Evolutionary conservation across 2,797 vertebrate species (phyloP).

Genomic region (Ctenosaura bakeri): DNA sequence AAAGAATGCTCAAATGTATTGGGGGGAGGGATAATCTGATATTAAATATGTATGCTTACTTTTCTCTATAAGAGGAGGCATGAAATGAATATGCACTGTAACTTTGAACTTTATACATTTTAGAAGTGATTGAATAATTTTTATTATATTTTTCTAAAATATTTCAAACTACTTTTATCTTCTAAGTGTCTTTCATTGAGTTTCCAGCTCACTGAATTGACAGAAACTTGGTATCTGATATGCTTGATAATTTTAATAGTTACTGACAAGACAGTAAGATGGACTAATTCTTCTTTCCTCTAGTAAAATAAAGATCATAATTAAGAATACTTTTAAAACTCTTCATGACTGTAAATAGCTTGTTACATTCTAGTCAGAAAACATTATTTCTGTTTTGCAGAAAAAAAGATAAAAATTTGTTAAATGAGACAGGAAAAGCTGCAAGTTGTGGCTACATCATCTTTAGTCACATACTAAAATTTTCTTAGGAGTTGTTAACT

Average conservation of each 20-base stretch:
- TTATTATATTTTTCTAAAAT: neutral
- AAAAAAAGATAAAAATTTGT: constrained; percentile 6
- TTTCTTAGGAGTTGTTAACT: neutral
- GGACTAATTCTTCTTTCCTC: neutral
- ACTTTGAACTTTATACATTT: constrained; percentile 16
- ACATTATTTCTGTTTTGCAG: constrained; percentile 13
- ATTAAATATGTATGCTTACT: neutral
- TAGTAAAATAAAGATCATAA: neutral
- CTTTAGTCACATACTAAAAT: neutral
- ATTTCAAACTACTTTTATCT: constrained; percentile 29
- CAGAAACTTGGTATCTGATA: constrained; percentile 14
- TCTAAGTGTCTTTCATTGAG: constrained; percentile 28
- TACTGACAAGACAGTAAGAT: neutral
- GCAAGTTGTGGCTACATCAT: neutral
- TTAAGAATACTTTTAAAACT: constrained; percentile 32
- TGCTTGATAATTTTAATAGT: neutral
- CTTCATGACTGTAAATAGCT: constrained; percentile 17
- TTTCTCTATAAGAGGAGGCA: neutral
- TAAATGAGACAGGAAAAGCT: constrained; percentile 19
- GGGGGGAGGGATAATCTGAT: neutral
- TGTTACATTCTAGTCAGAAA: constrained; percentile 28
- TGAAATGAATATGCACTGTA: neutral
- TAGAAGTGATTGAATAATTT: constrained; percentile 1
- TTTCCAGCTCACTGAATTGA: constrained; percentile 4
- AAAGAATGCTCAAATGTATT: neutral